A percentile compares a stretch with the other conserved stretches of the same genome.
Conservation (phyloP, 2,113 vertebrate species). For the Myrmophylax atrothorax region DNA sequence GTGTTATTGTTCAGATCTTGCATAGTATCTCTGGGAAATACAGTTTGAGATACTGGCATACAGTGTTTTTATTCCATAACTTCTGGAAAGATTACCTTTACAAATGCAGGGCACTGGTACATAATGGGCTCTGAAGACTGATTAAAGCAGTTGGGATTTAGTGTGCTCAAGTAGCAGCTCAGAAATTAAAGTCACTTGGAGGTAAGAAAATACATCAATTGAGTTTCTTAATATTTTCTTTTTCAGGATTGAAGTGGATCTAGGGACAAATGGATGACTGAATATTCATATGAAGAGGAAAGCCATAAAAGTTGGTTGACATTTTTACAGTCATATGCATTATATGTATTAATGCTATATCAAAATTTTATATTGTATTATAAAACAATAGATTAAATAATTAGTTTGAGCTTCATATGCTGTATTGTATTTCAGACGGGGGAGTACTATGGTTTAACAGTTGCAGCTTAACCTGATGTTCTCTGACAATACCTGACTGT, state of each 20-base stretch:
- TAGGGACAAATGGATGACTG: constrained; percentile 71
- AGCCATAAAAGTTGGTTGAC: constrained; percentile 74
- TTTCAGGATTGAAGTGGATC: constrained; percentile 73
- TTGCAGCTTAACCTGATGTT: background rate
- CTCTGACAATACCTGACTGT: background rate
- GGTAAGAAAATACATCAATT: background rate
- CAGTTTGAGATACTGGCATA: background rate
- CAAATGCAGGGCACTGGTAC: background rate
- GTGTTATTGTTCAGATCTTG: background rate
- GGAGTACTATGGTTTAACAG: background rate
- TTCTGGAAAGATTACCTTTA: background rate
- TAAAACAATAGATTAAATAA: background rate
- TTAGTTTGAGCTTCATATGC: background rate
- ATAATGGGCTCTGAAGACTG: background rate
- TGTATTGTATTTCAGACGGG: background rate
- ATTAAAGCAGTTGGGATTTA: background rate
- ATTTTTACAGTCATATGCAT: constrained; percentile 34
- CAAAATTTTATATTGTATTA: background rate
- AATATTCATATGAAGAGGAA: constrained; percentile 78
- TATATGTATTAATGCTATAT: background rate
- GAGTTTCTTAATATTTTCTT: constrained; percentile 23
- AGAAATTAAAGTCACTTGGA: background rate
- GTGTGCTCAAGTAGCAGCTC: background rate
- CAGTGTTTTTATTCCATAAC: fast-evolving
- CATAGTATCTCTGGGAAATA: background rate